A percentile compares a stretch with the other conserved stretches of the same genome.
Evolutionary conservation across 1,140 invertebrate species (phyloP).

Genomic region (Drosophila simulans): DNA sequence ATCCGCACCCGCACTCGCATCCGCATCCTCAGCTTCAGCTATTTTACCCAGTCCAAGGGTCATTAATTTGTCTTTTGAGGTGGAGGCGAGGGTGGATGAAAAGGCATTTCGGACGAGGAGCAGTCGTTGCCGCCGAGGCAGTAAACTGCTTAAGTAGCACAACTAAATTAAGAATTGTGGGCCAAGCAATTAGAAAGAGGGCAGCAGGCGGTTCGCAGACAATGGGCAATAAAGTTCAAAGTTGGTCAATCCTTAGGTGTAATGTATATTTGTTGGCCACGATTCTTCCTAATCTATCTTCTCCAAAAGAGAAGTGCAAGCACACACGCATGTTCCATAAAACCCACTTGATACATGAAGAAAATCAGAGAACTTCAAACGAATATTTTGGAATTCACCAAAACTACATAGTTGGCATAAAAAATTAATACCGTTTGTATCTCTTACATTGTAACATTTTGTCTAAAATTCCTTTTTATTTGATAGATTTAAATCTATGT

Average conservation of each 20-base stretch:
- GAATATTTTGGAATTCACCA: background rate
- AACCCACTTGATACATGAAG: background rate
- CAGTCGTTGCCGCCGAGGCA: constrained; percentile 34
- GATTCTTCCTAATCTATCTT: constrained; percentile 25
- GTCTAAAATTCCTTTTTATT: too few species aligned
- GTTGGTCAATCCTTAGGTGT: constrained; percentile 46
- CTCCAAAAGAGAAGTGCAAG: too few species aligned
- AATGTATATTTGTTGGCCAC: constrained; percentile 37
- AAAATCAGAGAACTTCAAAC: background rate
- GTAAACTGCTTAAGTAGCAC: constrained; percentile 82
- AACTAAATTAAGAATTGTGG: constrained; percentile 78
- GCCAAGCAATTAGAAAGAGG: constrained; percentile 55
- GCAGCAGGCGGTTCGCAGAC: background rate
- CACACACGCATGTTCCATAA: background rate
- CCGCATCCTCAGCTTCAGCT: constrained; percentile 35
- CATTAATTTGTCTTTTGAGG: constrained; percentile 77
- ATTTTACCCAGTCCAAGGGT: constrained; percentile 55
- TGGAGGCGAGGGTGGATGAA: constrained; percentile 4
- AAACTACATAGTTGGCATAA: background rate
- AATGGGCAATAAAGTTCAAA: constrained; percentile 60
- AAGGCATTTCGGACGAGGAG: constrained; percentile 20
- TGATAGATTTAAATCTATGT: background rate
- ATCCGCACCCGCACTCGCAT: constrained; percentile 37
- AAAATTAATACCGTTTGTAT: background rate
- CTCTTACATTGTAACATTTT: background rate